A percentile compares a stretch with the other conserved stretches of the same genome.
These are phyloP conservation scores for Penaeus chinensis DNA, from an alignment of 1,140 invertebrate genomes.

Conservation along the genomic window DNA sequence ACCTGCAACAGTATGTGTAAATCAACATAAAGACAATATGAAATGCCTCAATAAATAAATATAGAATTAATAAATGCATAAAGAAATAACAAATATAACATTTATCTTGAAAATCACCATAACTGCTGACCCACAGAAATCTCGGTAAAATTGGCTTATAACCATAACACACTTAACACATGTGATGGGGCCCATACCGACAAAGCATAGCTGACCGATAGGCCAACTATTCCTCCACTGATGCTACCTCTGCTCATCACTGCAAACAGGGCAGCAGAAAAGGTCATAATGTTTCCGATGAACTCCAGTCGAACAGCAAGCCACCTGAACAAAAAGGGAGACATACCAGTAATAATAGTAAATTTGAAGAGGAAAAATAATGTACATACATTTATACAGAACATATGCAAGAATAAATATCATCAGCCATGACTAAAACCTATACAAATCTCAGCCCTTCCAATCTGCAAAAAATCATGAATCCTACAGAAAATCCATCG, in stretches of 20 bases:
- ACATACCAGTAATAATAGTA: neutral
- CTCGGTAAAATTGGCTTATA: too few species aligned
- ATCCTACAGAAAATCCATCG: too few species aligned
- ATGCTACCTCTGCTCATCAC: constrained; percentile 69
- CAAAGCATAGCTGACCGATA: constrained; percentile 73
- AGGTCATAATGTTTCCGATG: constrained; percentile 71
- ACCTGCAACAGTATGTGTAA: constrained; percentile 66
- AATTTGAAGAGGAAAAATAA: neutral
- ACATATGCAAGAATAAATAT: neutral
- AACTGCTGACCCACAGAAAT: too few species aligned
- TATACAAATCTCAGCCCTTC: too few species aligned
- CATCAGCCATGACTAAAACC: neutral
- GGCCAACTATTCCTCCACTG: constrained; percentile 70
- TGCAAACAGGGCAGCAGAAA: constrained; percentile 72
- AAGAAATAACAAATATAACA: too few species aligned
- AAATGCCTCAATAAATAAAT: too few species aligned
- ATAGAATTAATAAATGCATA: too few species aligned
- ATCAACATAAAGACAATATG: too few species aligned
- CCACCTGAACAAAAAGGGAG: constrained; percentile 67
- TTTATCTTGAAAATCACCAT: too few species aligned
- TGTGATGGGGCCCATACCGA: constrained; percentile 34
- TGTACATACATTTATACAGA: neutral
- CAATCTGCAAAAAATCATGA: too few species aligned
- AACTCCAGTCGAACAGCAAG: constrained; percentile 72
- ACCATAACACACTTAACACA: too few species aligned